These are phyloP conservation scores for Agrypnus murinus DNA, from an alignment of 2,888 invertebrate genomes.

Conservation along the genomic window DNA sequence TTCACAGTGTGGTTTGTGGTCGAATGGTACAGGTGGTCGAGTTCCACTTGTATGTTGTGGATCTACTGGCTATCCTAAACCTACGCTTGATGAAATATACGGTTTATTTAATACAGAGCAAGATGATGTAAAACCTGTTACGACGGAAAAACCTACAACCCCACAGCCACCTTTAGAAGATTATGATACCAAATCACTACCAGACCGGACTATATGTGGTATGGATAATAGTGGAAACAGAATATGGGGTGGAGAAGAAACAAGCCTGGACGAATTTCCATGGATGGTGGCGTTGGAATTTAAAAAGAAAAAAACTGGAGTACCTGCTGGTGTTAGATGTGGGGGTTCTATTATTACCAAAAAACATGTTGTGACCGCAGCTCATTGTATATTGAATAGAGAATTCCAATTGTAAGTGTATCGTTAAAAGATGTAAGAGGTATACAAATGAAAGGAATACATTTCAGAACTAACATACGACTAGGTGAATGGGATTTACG, in stretches of 20 bases:
- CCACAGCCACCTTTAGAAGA: constrained; percentile 11
- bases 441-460: not conserved
- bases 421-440: no score
- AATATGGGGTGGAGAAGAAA: constrained; percentile 58
- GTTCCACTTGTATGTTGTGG: constrained; percentile 65
- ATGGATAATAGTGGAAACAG: constrained; percentile 18
- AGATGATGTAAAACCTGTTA: not conserved
- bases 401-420: not conserved
- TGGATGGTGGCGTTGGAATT: constrained; percentile 3
- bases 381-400: constrained; percentile 70
- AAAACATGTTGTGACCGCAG: constrained; percentile 74
- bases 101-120: not conserved
- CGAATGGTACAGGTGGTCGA: no score
- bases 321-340: not conserved
- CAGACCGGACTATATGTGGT: constrained; percentile 21
- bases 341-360: not conserved
- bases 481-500: constrained; percentile 1
- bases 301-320: not conserved
- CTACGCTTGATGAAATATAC: not conserved
- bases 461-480: not conserved
- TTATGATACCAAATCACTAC: constrained; percentile 1
- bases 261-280: constrained; percentile 62
- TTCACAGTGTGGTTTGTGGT: constrained; percentile 31
- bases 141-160: no score
- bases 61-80: not conserved